Base-by-base conservation (phyloP, 2,113 vertebrate genomes). In the Empidonax traillii region DNA sequence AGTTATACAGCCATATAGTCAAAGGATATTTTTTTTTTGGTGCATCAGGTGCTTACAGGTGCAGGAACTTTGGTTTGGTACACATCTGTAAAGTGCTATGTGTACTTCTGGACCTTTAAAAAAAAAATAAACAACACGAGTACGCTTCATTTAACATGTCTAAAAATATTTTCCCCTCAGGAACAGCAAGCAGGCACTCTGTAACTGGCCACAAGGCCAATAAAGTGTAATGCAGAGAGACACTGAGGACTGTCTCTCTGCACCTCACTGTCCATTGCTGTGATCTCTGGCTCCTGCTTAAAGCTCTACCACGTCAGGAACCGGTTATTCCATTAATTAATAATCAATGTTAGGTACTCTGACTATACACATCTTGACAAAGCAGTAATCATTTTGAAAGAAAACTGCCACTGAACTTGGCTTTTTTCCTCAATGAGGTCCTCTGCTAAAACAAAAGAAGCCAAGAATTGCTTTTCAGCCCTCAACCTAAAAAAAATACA, bases 121-220 rank as follows among this genome's bases (percentile, higher is more conserved):
- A 49, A 39, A 39, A 72, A 95, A 85, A 82, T 52, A 95, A 96
- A 78, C 37, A 95, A 73, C 82, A 85, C 81, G 27, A 61, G 24
- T 28, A 85, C 8, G 78, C 93, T 93, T 97, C 93, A 95, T 95
- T 96, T 94, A 87, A 90, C 67, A 14, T 43, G 73, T 76, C 91
- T 91, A 94, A 96, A 97, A 96, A 93, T 95, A 96, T 96, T 91
- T 87, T 80, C 31, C 91, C 90, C 92, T 63, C 59, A 51, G 78
- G 91, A 95, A 18, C 9, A 87, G 52, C 76, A 91, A 47, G 61
- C 58, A 84, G 74, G 87, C 89, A 58, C 28, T 80, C 43, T 85
- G 46, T 21, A 86, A 28, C 41, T 85, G 78, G 85, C 85, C 82
- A 90, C 67, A 77, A 83, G 81, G 87, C 58, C 75, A 79, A 28